Evolutionary conservation across 2,888 invertebrate species (phyloP).

Genomic region (Bhutanitis thaidina): DNA sequence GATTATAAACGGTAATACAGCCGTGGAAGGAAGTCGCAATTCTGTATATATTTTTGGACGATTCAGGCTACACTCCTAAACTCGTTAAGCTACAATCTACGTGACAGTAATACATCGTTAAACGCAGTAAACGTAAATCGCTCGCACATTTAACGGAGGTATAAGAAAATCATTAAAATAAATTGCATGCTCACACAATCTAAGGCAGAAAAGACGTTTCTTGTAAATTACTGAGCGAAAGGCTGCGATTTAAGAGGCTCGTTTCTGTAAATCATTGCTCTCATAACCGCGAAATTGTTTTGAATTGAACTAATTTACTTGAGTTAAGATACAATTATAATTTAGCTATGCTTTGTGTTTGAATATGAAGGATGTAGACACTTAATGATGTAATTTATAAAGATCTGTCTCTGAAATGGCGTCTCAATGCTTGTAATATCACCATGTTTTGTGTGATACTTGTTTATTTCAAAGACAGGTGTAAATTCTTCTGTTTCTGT

Average conservation of each 20-base stretch:
- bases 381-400: neutral
- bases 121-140: slow-evolving; percentile 10
- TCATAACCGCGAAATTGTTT: slow-evolving; percentile 8
- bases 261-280: slow-evolving; percentile 10
- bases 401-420: neutral
- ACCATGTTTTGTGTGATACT: too few relatives aligned
- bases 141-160: slow-evolving; percentile 4
- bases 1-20: too few relatives aligned
- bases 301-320: neutral
- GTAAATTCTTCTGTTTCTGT: too few relatives aligned
- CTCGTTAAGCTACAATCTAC: too few relatives aligned
- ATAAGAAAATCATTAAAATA: slow-evolving; percentile 14
- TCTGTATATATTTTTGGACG: too few relatives aligned
- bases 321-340: slow-evolving; percentile 1
- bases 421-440: too few relatives aligned
- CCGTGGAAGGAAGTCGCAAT: too few relatives aligned
- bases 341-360: slow-evolving; percentile 1
- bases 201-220: neutral
- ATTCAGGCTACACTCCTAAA: too few relatives aligned
- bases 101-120: slow-evolving; percentile 3
- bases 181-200: slow-evolving; percentile 5
- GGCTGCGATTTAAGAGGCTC: slow-evolving; percentile 7
- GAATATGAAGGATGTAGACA: neutral
- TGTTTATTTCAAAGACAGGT: too few relatives aligned
- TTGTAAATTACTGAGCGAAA: slow-evolving; percentile 4